Conservation (phyloP, 2,113 vertebrate genomes). For the Actenoides lindsayi region DNA sequence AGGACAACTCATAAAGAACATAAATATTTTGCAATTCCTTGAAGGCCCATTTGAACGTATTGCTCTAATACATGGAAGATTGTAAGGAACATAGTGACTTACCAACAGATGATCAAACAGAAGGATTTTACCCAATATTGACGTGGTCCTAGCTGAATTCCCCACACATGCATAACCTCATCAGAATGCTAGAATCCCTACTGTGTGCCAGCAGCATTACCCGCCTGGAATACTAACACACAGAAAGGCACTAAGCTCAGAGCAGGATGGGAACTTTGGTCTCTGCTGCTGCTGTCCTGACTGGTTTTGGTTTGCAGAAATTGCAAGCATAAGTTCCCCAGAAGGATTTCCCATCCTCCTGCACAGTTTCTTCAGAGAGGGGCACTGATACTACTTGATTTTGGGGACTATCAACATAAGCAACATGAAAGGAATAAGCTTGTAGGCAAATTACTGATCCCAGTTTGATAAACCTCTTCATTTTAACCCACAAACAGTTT, state of each 20-base stretch:
- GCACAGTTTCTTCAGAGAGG: not conserved
- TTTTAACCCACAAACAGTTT: not conserved
- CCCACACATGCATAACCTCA: not conserved
- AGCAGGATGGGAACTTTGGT: not conserved
- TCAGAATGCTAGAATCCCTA: not conserved
- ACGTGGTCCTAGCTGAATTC: not conserved
- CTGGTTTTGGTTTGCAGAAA: not conserved
- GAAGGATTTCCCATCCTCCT: not conserved
- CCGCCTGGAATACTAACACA: not conserved
- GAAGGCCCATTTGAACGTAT: not conserved
- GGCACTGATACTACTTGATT: not conserved
- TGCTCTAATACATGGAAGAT: not conserved
- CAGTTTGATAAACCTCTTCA: not conserved
- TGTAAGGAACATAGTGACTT: not conserved
- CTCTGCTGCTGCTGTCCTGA: not conserved
- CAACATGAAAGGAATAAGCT: not conserved
- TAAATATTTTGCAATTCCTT: conserved; percentile 7
- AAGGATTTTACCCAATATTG: not conserved
- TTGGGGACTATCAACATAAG: not conserved
- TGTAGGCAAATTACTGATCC: not conserved
- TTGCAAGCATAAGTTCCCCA: not conserved
- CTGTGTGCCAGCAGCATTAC: not conserved
- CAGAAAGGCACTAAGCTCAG: not conserved
- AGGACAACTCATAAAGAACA: not conserved
- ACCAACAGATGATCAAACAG: not conserved